phyloP scores from a whole-genome alignment of 2,113 vertebrate species.

The Lophura nycthemera region DNA sequence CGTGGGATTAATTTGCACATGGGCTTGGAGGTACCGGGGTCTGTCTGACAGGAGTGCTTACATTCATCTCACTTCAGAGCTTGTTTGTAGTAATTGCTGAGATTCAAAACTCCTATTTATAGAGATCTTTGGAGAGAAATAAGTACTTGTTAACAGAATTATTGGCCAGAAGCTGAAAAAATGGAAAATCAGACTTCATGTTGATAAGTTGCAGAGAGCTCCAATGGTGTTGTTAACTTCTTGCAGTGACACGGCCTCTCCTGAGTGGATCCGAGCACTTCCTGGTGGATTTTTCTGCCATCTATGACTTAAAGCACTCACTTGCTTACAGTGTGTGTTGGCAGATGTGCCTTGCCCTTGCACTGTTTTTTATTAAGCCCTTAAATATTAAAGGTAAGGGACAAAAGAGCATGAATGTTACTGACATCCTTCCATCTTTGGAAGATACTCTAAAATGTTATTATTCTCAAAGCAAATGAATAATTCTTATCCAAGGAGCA shows the following conservation, averaged over 20 bases:
- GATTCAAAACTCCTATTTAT: neutral
- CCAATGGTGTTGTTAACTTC: neutral
- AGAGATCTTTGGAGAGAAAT: neutral
- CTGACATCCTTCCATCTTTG: neutral
- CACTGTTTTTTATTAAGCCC: neutral
- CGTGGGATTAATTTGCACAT: neutral
- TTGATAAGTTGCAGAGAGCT: neutral
- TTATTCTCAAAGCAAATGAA: neutral
- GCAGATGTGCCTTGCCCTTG: neutral
- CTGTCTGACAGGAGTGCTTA: neutral
- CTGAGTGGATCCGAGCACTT: neutral
- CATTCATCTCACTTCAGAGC: neutral
- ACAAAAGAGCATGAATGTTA: neutral
- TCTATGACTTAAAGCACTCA: neutral
- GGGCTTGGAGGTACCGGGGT: neutral
- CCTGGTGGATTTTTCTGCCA: constrained; percentile 22
- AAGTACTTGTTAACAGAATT: neutral
- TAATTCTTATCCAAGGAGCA: neutral
- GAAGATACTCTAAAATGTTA: neutral
- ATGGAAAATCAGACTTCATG: neutral
- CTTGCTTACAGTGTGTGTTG: neutral
- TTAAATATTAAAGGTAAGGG: neutral
- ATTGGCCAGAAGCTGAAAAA: neutral
- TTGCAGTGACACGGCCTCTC: neutral
- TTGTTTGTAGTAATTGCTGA: neutral